These are phyloP conservation scores for Phania funesta DNA, from an alignment of 2,888 invertebrate species.

Conservation along the genomic window DNA sequence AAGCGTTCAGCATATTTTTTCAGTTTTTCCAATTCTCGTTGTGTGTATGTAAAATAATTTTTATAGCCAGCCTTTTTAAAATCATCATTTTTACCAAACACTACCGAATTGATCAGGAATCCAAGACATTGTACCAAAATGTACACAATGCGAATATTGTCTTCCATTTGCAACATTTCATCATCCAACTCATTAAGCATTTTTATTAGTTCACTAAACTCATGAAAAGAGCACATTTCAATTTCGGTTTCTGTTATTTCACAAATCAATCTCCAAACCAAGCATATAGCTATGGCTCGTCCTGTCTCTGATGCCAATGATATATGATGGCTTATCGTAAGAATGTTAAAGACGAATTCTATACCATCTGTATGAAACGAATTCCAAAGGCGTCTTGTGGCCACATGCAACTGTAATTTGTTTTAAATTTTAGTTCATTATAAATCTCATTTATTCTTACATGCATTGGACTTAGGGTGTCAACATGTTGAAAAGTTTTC, in stretches of 20 bases:
- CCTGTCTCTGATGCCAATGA: slow-evolving; percentile 70
- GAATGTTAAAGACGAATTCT: slow-evolving; percentile 67
- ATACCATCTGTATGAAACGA: slow-evolving; percentile 66
- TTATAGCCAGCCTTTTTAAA: slow-evolving; percentile 71
- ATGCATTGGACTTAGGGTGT: slow-evolving; percentile 71
- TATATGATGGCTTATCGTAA: slow-evolving; percentile 70
- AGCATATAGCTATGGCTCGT: slow-evolving; percentile 70
- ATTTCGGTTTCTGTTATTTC: slow-evolving; percentile 69
- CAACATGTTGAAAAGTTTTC: slow-evolving; percentile 70
- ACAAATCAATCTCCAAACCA: slow-evolving; percentile 70
- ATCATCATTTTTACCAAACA: slow-evolving; percentile 70
- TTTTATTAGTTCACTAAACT: slow-evolving; percentile 69
- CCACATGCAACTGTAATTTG: slow-evolving; percentile 69
- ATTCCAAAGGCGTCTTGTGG: slow-evolving; percentile 69
- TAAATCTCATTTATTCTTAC: slow-evolving; percentile 59
- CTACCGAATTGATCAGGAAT: slow-evolving; percentile 69
- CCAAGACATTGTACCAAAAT: slow-evolving; percentile 70
- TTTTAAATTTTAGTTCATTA: background rate
- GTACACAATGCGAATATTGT: slow-evolving; percentile 69
- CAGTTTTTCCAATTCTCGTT: slow-evolving; percentile 66
- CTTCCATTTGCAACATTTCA: slow-evolving; percentile 68
- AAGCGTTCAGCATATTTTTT: slow-evolving; percentile 67
- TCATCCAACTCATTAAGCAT: slow-evolving; percentile 69
- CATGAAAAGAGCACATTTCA: slow-evolving; percentile 71
- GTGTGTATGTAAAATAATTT: slow-evolving; percentile 69